Evolutionary conservation across 1,140 invertebrate species (phyloP), one percentile per base, ranked within the genome.

Genomic region (Drosophila rufa): DNA sequence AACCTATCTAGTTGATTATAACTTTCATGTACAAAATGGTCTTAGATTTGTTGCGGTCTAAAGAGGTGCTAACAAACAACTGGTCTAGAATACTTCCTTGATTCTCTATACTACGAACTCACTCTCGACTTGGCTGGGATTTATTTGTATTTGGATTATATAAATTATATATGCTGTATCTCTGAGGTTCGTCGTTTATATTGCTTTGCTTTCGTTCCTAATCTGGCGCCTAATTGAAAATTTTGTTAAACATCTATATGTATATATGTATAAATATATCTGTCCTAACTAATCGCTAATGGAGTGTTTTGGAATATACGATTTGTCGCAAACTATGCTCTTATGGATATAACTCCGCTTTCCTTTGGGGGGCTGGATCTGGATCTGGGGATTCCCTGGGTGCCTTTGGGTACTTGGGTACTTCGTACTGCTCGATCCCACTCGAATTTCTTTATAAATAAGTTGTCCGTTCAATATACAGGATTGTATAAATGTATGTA

Each of bases 151-250:
- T 40, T 48, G 27, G n/a, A 48, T 42, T 68, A 61, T 71, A 80
- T 76, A 51, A 70, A 73, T 47, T 79, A 79, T 79, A 79, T 82
- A 82, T 75, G 48, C 50, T 70, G 58, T 73, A 74, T 77, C 74
- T 69, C 81, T 90, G 85, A 90, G 85, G 86, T 90, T 90, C 81
- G 75, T 90, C 85, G 86, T 90, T 90, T 90, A 82, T 90, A 85
- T 90, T 90, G 86, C 85, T 89, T 87, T 77, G 9, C 46, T 73
- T 56, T 77, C 59, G 64, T 56, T 78, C 14, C 56, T 76, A 74
- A 45, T 75, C 56, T 67, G 51, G 40, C 75, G 55, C 33, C 66
- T 81, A 65, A n/a, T 61, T 45, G 45, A 73, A 73, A 73, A 66
- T 70, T 53, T 64, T 30, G 36, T 75, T 81, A 79, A 85, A 65